Percentiles rank a stretch among this genome's conserved stretches.
These are phyloP conservation scores for Carollia perspicillata DNA, from an alignment of 2,113 vertebrate species.

Conservation along the genomic window DNA sequence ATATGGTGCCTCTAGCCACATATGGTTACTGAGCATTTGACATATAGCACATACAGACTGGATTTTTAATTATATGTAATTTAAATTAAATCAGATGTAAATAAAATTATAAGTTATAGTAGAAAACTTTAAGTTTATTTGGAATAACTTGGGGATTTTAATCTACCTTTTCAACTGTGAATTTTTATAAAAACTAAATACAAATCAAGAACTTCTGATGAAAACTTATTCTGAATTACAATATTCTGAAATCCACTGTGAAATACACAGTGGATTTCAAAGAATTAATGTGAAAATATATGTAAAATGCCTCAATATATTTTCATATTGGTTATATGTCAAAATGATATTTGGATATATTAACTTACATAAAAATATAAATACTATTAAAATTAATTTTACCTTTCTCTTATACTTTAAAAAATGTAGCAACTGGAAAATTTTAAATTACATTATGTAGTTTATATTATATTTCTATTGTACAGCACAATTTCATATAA, in stretches of 20 bases:
- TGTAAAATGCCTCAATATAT: not conserved
- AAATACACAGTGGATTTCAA: not conserved
- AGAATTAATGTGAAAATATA: not conserved
- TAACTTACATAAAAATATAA: not conserved
- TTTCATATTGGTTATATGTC: not conserved
- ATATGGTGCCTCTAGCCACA: not conserved
- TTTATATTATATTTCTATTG: not conserved
- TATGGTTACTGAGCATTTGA: not conserved
- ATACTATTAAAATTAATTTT: not conserved
- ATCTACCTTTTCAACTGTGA: not conserved
- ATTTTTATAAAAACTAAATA: not conserved
- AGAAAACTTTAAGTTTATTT: not conserved
- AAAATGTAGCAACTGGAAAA: not conserved
- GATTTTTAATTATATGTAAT: not conserved
- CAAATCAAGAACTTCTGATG: not conserved
- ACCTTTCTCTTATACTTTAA: not conserved
- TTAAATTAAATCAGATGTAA: not conserved
- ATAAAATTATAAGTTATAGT: not conserved
- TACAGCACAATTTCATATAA: not conserved
- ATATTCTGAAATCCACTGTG: not conserved
- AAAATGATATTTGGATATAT: not conserved
- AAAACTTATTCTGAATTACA: not conserved
- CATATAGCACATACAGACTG: not conserved
- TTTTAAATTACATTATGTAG: not conserved
- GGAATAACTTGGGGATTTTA: not conserved